Evolutionary conservation across 2,113 vertebrate genomes (phyloP), one percentile per base, ranked within the genome.

Genomic region (Phalacrocorax brasilianus): DNA sequence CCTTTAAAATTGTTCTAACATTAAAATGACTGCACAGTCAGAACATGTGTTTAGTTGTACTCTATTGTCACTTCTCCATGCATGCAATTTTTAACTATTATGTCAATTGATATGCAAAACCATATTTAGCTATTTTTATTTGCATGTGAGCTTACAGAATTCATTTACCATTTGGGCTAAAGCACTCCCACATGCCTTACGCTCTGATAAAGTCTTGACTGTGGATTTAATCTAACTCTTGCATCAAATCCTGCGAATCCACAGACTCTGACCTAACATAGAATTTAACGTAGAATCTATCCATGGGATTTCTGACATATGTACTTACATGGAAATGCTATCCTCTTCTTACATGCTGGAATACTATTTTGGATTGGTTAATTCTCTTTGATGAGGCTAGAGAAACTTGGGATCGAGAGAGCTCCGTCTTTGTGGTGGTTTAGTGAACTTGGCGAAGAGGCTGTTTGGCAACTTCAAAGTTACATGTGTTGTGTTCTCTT

Each of bases 91-190:
- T 96, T 80, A 91, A 96, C 92, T 94, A 53, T 79, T 96, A 80
- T 95, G 94, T 96, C 97, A 98, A 98, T 95, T 96, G 97, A 97
- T 97, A 97, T 53, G 94, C 96, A 96, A 90, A 98, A 61, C 91
- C 93, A 96, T 97, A 96, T 94, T 97, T 97, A 97, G 97, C 89
- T 98, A 91, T 97, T 97, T 98, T 96, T 96, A 97, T 98, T 98
- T 98, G 95, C 87, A 91, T 91, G 71, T 89, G 95, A 97, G 95
- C 96, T 97, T 95, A 95, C 93, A 97, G 91, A 98, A 95, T 95
- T 93, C 91, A 93, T 97, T 97, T 97, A 89, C 93, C 91, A 93
- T 96, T 97, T 74, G 93, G 95, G 91, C 92, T 97, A 91, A 97
- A 97, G 89, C 81, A 33, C 65, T 97, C 88, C 91, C 95, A 75